Evolutionary conservation across 2,888 invertebrate species (phyloP), one percentile per base, ranked within the genome.

Genomic region (Synergus japonicus): DNA sequence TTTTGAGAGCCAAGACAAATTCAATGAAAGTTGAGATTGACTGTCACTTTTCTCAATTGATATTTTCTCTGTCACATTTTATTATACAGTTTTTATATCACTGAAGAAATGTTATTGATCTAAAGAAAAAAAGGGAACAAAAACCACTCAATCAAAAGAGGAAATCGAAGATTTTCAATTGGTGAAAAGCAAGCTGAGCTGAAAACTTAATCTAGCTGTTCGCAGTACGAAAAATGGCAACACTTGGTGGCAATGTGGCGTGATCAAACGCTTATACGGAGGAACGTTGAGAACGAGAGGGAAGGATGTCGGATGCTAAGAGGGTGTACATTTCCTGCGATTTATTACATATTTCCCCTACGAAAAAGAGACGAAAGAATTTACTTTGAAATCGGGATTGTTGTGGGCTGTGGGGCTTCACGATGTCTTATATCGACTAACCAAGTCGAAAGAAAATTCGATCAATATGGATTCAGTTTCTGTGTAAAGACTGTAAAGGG

Each of bases 311-410:
- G 77, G 46, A 83, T 78, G 54, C 66, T 78, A 76, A 78, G 77
- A 76, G 77, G 69, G 44, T 81, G 77, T 81, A 78, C 67, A 78
- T 80, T 82, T 77, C 79, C 80, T 67, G 79, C 79, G 80, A 82
- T 83, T 66, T 81, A 78, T 77, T 78, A 80, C 80, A 78, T 79
- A 77, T 79, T 81, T 79, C 78, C 79, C 77, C 60, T 73, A 2
- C 54, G 54, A 73, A 29, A n/a, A 66, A 54, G 37, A 73, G 69
- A 73, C 29, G 37, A 37, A 54, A 73, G 73, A 54, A 29, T 73
- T 54, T 73, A 73, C 49, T 73, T 54, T 37, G 54, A 73, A 73
- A 73, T 73, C 73, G 73, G 54, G 73, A 73, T 41, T 29, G n/a
- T 43, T 66, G 10, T 37, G 73, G 49, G 15, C 49, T 69, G 13